Percentiles rank a stretch among this genome's conserved stretches.
These are phyloP conservation scores for Clepsis dumicolana DNA, from an alignment of 2,888 invertebrate genomes.

Conservation along the genomic window DNA sequence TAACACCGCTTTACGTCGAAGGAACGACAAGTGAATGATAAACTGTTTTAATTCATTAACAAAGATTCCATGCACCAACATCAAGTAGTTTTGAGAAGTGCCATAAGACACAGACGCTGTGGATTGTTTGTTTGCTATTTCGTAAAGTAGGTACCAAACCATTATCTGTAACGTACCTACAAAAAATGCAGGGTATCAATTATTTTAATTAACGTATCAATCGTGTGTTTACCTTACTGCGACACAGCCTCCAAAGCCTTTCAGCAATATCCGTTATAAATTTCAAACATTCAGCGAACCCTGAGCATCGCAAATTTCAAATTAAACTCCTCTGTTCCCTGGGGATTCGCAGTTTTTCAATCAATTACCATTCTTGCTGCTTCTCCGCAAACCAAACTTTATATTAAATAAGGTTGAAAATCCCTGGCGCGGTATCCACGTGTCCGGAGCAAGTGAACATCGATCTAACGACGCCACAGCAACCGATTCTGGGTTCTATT, in stretches of 20 bases:
- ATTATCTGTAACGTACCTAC: no score
- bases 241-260: background rate
- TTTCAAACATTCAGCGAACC: background rate
- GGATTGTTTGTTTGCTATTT: no score
- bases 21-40: no score
- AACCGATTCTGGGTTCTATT: conserved; percentile 35
- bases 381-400: conserved; percentile 5
- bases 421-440: background rate
- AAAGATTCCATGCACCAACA: no score
- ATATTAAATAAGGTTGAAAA: conserved; percentile 6
- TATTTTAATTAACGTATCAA: no score
- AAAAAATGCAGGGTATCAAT: no score
- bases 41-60: no score
- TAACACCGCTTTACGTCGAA: no score
- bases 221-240: no score
- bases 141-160: no score
- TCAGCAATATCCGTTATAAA: background rate
- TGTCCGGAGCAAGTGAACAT: conserved; percentile 18
- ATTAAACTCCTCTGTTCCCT: conserved; percentile 11
- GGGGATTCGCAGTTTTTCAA: conserved; percentile 19
- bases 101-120: no score
- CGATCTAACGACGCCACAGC: conserved; percentile 31
- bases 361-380: conserved; percentile 11
- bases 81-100: no score
- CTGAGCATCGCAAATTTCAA: conserved; percentile 17